Evolutionary conservation across 2,888 invertebrate species (phyloP).

Genomic region (Lucinisca nassula): DNA sequence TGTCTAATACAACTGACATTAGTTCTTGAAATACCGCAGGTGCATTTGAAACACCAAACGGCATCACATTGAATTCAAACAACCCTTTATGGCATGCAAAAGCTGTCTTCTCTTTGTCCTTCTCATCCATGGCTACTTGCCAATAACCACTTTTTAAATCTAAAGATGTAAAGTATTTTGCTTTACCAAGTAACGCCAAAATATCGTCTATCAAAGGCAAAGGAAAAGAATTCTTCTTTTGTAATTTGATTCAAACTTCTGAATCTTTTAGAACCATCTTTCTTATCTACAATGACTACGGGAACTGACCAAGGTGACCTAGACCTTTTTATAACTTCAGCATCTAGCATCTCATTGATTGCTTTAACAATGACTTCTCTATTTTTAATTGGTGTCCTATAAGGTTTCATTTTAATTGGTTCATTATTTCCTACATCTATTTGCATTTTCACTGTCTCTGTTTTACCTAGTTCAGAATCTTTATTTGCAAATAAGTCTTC

Average conservation of each 20-base stretch:
- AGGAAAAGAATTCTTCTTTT: slow-evolving; percentile 32
- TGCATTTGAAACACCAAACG: slow-evolving; percentile 44
- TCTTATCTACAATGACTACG: slow-evolving; percentile 13
- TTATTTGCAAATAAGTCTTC: no score
- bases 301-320: no score
- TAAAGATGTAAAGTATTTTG: slow-evolving; percentile 48
- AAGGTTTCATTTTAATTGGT: slow-evolving; percentile 27
- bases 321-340: slow-evolving; percentile 11
- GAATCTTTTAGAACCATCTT: slow-evolving; percentile 29
- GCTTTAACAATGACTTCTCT: no score
- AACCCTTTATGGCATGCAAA: slow-evolving; percentile 50
- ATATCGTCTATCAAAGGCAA: no score
- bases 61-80: no score
- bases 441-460: no score
- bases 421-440: no score
- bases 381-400: slow-evolving; percentile 34
- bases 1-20: slow-evolving; percentile 45
- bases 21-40: slow-evolving; percentile 44
- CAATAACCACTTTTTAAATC: no score
- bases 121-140: slow-evolving; percentile 48
- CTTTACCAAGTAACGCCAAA: slow-evolving; percentile 39
- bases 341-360: slow-evolving; percentile 43
- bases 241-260: no score
- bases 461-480: no score
- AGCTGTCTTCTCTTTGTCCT: slow-evolving; percentile 60